Percentiles rank a stretch among this genome's conserved stretches.
phyloP scores from a whole-genome alignment of 2,888 invertebrate species.

The Idaea aversata region DNA sequence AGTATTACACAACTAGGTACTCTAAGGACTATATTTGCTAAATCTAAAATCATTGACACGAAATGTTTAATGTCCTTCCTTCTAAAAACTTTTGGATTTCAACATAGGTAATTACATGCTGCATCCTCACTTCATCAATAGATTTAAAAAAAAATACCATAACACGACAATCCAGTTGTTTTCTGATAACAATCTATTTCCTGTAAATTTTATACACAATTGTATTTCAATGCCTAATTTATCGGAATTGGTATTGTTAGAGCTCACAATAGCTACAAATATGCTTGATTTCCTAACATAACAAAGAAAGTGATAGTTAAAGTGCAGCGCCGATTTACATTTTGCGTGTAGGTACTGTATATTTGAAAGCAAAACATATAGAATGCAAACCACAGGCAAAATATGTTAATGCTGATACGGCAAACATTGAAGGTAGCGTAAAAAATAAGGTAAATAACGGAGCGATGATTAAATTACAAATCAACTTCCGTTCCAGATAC shows the following conservation, averaged over 20 bases:
- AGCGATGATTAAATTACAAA: not conserved
- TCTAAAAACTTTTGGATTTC: no score
- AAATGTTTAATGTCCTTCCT: no score
- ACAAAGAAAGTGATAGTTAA: slow-evolving; percentile 42
- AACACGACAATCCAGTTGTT: not conserved
- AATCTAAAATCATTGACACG: no score
- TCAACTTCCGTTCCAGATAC: slow-evolving; percentile 60
- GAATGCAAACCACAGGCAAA: slow-evolving; percentile 13
- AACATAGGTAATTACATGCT: not conserved
- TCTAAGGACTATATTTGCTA: no score
- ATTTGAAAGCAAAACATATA: slow-evolving; percentile 44
- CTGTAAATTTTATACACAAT: slow-evolving; percentile 4
- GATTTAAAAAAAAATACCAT: not conserved
- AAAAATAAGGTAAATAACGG: slow-evolving; percentile 13
- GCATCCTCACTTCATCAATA: not conserved
- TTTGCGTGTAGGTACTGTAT: slow-evolving; percentile 35
- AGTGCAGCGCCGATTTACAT: slow-evolving; percentile 39
- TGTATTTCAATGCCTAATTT: slow-evolving; percentile 16
- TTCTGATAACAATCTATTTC: not conserved
- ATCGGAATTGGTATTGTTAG: slow-evolving; percentile 16
- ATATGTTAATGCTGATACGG: not conserved
- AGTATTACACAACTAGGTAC: no score
- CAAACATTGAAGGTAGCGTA: not conserved
- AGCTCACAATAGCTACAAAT: slow-evolving; percentile 14
- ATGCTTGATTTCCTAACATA: slow-evolving; percentile 3